Evolutionary conservation across 2,888 invertebrate genomes (phyloP).

Genomic region (Lypha dubia): DNA sequence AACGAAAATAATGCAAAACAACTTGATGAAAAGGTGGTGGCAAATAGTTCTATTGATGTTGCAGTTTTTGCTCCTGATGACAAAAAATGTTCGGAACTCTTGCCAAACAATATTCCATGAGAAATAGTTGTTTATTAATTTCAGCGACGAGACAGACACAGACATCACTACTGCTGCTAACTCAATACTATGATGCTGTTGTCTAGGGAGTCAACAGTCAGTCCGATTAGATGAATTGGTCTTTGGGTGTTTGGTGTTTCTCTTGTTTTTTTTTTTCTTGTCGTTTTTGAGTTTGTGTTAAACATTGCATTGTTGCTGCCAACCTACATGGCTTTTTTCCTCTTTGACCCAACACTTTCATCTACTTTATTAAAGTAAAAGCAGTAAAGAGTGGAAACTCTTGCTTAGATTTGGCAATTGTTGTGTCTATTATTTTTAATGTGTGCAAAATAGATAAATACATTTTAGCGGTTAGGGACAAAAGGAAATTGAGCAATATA

Average conservation of each 20-base stretch:
- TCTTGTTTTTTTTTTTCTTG: not conserved
- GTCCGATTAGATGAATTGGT: conserved; percentile 21
- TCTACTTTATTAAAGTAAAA: conserved; percentile 8
- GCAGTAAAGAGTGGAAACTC: not conserved
- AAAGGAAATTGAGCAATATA: not conserved
- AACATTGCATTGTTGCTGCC: conserved; percentile 17
- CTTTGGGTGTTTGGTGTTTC: not conserved
- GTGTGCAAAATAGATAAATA: not conserved
- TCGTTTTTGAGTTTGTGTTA: not conserved
- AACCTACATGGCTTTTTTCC: not conserved
- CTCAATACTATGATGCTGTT: not conserved
- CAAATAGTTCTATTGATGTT: not conserved
- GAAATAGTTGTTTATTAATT: conserved; percentile 43
- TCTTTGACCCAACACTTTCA: not conserved
- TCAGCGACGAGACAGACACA: conserved; percentile 13
- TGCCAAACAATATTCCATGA: conserved; percentile 48
- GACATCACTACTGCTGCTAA: not conserved
- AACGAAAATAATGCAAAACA: conserved; percentile 15
- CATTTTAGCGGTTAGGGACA: not conserved
- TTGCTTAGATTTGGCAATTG: conserved; percentile 5
- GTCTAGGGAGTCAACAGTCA: conserved; percentile 37
- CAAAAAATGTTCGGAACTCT: not conserved
- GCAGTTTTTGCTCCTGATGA: not conserved
- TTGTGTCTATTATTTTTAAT: not conserved
- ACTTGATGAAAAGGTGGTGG: conserved; percentile 22